Evolutionary conservation across 1,140 invertebrate genomes (phyloP).

Genomic region (Mycetomoellerius zeteki): DNA sequence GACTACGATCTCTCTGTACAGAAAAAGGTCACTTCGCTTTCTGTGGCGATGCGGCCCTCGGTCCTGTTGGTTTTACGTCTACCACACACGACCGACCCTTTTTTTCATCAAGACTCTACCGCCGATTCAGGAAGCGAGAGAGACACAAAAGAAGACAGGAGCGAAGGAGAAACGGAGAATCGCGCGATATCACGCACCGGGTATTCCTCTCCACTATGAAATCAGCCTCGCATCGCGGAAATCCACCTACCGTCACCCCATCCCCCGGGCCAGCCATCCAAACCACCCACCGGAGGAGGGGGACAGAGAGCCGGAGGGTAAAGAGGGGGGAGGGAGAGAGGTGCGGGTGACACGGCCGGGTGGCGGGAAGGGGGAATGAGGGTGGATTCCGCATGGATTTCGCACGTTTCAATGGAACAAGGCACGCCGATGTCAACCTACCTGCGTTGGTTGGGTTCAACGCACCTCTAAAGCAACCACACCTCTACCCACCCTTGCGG

Average conservation of each 20-base stretch:
- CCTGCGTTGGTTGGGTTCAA: constrained; percentile 82
- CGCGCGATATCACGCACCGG: constrained; percentile 52
- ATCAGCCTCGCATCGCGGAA: constrained; percentile 64
- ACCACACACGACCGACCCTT: constrained; percentile 18
- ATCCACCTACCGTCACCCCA: constrained; percentile 66
- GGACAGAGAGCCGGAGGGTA: background rate
- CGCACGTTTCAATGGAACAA: constrained; percentile 82
- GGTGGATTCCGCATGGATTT: constrained; percentile 80
- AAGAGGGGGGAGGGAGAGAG: constrained; percentile 34
- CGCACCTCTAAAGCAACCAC: constrained; percentile 83
- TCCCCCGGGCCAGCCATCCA: constrained; percentile 46
- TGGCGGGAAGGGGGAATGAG: constrained; percentile 1
- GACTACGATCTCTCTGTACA: background rate
- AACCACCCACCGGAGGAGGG: background rate
- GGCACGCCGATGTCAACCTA: constrained; percentile 82
- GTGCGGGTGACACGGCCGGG: constrained; percentile 24
- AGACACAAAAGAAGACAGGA: constrained; percentile 15
- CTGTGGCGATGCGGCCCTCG: constrained; percentile 4
- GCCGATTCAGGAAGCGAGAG: constrained; percentile 36
- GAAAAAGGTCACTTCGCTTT: constrained; percentile 45
- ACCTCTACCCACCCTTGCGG: constrained; percentile 78
- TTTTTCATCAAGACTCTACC: constrained; percentile 66
- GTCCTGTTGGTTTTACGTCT: constrained; percentile 56
- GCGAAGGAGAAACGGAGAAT: constrained; percentile 29
- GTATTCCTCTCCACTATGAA: constrained; percentile 59